Evolutionary conservation across 2,797 vertebrate genomes (phyloP), one percentile per base, ranked within the genome.

Genomic region (Chrosomus eos): DNA sequence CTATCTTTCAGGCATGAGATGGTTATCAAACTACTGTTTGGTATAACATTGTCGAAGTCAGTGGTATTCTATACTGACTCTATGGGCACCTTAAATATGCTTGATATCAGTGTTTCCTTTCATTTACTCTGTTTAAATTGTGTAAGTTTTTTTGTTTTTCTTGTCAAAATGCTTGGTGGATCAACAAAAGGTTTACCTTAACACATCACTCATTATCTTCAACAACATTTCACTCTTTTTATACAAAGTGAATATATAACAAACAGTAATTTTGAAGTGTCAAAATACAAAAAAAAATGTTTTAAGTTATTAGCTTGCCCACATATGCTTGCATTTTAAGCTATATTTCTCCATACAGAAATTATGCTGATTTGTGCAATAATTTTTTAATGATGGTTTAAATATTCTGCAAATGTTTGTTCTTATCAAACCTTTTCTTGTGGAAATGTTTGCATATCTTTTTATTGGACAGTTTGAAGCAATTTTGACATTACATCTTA

Each of bases 151-250:
- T 14, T 16, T 31, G 7, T 58, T 85, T 55, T 81, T 58, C 13
- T 58, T 90, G 79, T 81, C 51, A 78, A 83, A 83, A 85, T 85
- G 81, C 67, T 81, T 85, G 71, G 73, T 48, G 85, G 88, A 90
- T 91, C 87, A 88, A 88, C 89, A 87, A 88, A 90, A 89, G 87
- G 72, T 89, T 83, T 87, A 89, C 86, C 86, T 87, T 81, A 45
- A 71, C 23, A 26, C 79, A 58, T 53, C 5, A 48, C 45, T 11
- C 21, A 66, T 72, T 66, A 31, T 73, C 58, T 53, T 43, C 11
- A 18, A 48, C 26, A 13, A 28, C 13, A 64, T 64, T 7, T 28
- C 14, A 7, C 14, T 31, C 6, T 64, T 28, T 16, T 64, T 64
- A 72, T 33, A 31, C 26, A 31, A 43, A 43, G 26, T 55, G 8